These are phyloP conservation scores for Myotis pilosus DNA, from an alignment of 2,797 vertebrate species.

Conservation along the genomic window DNA sequence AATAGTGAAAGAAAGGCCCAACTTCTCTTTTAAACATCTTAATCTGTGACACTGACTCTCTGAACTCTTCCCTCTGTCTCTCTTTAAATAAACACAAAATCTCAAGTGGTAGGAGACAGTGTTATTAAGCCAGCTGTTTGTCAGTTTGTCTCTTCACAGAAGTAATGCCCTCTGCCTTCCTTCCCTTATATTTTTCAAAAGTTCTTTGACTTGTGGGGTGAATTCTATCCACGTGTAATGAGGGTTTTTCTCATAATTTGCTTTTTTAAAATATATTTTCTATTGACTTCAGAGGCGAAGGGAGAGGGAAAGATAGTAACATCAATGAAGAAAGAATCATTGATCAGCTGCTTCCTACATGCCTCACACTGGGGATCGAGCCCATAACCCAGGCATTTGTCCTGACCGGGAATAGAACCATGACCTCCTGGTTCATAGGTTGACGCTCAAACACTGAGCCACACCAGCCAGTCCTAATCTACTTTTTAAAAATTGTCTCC, in stretches of 20 bases:
- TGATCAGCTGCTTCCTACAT: too few species aligned
- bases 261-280: background rate
- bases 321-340: too few species aligned
- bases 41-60: background rate
- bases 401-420: too few species aligned
- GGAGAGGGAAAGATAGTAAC: too few species aligned
- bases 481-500: background rate
- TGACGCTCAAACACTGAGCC: too few species aligned
- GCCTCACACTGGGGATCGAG: too few species aligned
- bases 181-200: background rate
- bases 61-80: conserved; percentile 6
- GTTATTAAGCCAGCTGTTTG: background rate
- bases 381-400: too few species aligned
- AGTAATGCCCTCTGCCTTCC: background rate
- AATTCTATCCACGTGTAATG: background rate
- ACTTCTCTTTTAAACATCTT: background rate
- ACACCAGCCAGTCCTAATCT: background rate
- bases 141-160: background rate
- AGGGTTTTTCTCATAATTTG: conserved; percentile 6
- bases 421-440: too few species aligned
- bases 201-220: conserved; percentile 10
- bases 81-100: conserved; percentile 23
- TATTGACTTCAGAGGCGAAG: too few species aligned
- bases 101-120: background rate
- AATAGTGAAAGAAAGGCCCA: background rate